These are phyloP conservation scores for human DNA, from an alignment of 2,113 vertebrate genomes.

Conservation along the genomic window GRCh38 chr11:89694001-89694500, in stretches of 20 bases:
- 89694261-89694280: neutral
- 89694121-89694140: neutral
- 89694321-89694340: neutral
- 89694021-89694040: neutral
- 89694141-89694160: neutral
- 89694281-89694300: neutral
- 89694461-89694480: neutral
- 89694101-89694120: neutral
- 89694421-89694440: neutral
- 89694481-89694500: neutral
- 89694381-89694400: neutral
- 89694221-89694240: neutral
- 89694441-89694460: neutral
- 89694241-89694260: neutral
- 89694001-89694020: neutral
- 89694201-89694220: neutral
- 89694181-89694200: neutral
- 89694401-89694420: neutral
- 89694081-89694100: neutral
- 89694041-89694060: neutral
- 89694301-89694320: neutral
- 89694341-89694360: neutral
- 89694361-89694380: neutral
- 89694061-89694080: neutral
- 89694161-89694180: neutral